Evolutionary conservation across 2,113 vertebrate genomes (phyloP).

Genomic region (Sardina pilchardus): DNA sequence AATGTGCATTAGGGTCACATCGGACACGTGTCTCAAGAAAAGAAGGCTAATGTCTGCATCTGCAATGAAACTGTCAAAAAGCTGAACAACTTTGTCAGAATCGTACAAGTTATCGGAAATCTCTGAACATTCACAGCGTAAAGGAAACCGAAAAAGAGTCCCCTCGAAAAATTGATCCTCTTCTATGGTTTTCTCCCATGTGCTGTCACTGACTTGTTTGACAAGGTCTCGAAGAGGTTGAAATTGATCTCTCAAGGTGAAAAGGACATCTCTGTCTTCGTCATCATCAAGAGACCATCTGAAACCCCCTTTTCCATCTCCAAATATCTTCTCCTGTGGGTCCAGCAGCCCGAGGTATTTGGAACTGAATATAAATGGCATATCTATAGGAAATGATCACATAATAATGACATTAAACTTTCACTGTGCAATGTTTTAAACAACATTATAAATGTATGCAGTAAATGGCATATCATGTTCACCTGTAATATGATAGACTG

Average conservation of each 20-base stretch:
- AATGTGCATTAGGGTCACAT: conserved; percentile 66
- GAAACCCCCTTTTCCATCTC: conserved; percentile 63
- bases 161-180: conserved; percentile 68
- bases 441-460: not conserved
- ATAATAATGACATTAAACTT: not conserved
- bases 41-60: conserved; percentile 82
- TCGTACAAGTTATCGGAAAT: conserved; percentile 76
- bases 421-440: not conserved
- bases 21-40: conserved; percentile 75
- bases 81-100: conserved; percentile 63
- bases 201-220: conserved; percentile 51
- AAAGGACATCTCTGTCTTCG: conserved; percentile 60
- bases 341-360: conserved; percentile 75
- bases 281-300: conserved; percentile 70
- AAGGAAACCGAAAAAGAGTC: conserved; percentile 81
- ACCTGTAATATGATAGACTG: conserved; percentile 85
- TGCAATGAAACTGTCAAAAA: conserved; percentile 76
- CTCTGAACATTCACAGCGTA: conserved; percentile 67
- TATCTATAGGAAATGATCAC: conserved; percentile 63
- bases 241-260: conserved; percentile 72
- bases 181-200: conserved; percentile 60
- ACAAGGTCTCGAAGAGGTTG: conserved; percentile 75
- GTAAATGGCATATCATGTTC: conserved; percentile 23
- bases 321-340: conserved; percentile 74
- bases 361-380: conserved; percentile 79